Percentiles rank a stretch among this genome's conserved stretches.
These are phyloP conservation scores for Rhincodon typus DNA, from an alignment of 2,797 vertebrate genomes.

Conservation along the genomic window DNA sequence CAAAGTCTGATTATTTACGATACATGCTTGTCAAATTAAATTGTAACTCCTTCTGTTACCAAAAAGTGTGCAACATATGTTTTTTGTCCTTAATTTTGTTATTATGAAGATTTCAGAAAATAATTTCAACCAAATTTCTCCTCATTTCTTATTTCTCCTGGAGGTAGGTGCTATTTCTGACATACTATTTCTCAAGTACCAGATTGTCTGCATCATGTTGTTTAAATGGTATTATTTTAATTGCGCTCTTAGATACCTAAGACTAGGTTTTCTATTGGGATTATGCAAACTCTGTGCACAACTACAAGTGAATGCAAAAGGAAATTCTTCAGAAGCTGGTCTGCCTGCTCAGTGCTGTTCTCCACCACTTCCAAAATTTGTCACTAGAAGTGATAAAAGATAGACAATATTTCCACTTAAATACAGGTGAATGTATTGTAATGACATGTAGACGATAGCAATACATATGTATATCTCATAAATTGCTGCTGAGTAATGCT, in stretches of 20 bases:
- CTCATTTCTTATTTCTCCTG: background rate
- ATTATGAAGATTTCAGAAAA: background rate
- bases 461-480: background rate
- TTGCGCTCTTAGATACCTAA: background rate
- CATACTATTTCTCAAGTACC: background rate
- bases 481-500: background rate
- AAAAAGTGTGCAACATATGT: background rate
- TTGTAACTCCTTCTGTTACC: background rate
- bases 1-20: background rate
- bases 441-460: background rate
- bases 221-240: background rate
- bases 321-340: background rate
- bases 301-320: background rate
- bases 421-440: background rate
- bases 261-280: background rate
- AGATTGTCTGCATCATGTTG: background rate
- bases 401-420: background rate
- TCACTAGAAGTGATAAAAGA: background rate
- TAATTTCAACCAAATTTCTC: background rate
- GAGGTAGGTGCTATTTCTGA: background rate
- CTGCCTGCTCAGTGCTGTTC: background rate
- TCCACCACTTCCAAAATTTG: background rate
- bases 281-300: background rate
- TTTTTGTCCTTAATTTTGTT: background rate
- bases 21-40: constrained; percentile 11